Percentiles rank a stretch among this genome's conserved stretches.
Conservation (phyloP, 1,140 invertebrate species). For the Eupristina koningsbergeri region DNA sequence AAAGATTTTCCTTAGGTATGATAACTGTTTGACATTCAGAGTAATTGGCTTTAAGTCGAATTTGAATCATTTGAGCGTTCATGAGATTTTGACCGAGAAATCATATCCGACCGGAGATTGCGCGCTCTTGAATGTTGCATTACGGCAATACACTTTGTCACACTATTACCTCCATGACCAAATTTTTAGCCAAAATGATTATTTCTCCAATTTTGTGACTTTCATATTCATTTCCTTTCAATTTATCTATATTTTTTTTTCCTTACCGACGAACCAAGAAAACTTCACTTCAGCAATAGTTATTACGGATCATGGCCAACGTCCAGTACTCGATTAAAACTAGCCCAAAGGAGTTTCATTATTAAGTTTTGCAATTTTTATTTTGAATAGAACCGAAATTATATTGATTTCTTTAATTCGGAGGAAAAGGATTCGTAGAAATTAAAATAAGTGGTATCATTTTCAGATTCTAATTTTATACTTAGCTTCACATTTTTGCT, state of each 20-base stretch:
- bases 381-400: background rate
- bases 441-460: background rate
- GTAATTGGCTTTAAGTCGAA: background rate
- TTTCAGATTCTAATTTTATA: too few relatives aligned
- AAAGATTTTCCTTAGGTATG: background rate
- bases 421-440: background rate
- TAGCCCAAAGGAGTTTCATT: background rate
- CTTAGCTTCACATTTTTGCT: too few relatives aligned
- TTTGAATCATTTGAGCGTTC: background rate
- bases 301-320: background rate
- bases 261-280: background rate
- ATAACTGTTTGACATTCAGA: background rate
- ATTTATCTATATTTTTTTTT: background rate
- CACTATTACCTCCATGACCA: background rate
- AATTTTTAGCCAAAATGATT: slow-evolving; percentile 7
- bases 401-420: background rate
- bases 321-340: background rate
- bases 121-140: slow-evolving; percentile 7
- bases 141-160: background rate
- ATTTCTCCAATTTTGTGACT: background rate
- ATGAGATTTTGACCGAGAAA: background rate
- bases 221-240: background rate
- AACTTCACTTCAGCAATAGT: background rate
- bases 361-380: background rate
- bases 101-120: slow-evolving; percentile 26